Base-by-base conservation (phyloP, 2,888 invertebrate genomes). In the Aphidoletes aphidimyza region DNA sequence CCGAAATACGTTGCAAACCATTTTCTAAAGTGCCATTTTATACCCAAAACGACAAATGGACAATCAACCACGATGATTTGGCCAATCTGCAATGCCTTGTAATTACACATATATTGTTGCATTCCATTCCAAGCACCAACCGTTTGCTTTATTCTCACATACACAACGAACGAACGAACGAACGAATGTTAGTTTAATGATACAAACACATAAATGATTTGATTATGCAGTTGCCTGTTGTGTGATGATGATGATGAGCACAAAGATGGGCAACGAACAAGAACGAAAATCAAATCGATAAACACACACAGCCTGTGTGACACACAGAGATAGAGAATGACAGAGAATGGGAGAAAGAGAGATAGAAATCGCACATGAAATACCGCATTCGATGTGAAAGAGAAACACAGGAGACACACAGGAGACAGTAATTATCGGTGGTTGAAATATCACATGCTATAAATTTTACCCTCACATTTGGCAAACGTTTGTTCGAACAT, bases 161-260 rank as follows among this genome's bases (percentile, higher is more conserved):
- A n/a, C n/a, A n/a, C n/a, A n/a, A n/a, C n/a, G n/a, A n/a, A n/a
- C n/a, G n/a, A n/a, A n/a, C n/a, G n/a, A n/a, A n/a, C n/a, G n/a
- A n/a, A n/a, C n/a, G 30, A 69, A 69, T 30, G 69, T 69, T 69
- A 69, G 69, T 69, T 69, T 69, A 69, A 69, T 69, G 69, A 69
- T 2, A 69, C 69, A 69, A 69, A n/a, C 34, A 34, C 30, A n/a
- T n/a, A 69, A 69, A 69, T 17, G 69, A 34, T 69, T 69, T 69
- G 69, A 69, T 69, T 30, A 69, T 69, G n/a, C 54, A 30, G 26
- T 69, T 17, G 69, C 0, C n/a, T n/a, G n/a, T n/a, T n/a, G n/a
- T 26, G 30, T 30, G 30, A 6, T 14, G n/a, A 69, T 14, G 14
- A 69, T 69, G 69, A 69, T 69, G 30, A 30, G 69, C 69, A 14